Evolutionary conservation across 2,113 vertebrate species (phyloP).

Genomic region (Tylochromis polylepis): DNA sequence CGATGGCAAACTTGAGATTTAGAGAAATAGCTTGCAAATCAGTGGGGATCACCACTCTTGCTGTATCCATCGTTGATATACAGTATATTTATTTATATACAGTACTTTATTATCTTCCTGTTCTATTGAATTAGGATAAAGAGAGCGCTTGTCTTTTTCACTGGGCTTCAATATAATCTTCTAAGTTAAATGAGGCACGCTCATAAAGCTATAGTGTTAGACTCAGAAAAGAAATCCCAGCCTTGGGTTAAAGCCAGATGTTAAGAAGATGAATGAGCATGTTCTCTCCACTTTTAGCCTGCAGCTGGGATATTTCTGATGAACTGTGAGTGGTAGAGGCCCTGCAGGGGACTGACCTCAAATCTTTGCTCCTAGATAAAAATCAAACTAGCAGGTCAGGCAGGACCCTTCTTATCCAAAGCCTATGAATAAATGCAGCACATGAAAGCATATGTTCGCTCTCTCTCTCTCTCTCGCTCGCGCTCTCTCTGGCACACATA

Average conservation of each 20-base stretch:
- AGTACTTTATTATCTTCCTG: neutral
- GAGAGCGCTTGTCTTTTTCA: neutral
- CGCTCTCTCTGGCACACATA: neutral
- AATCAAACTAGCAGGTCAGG: neutral
- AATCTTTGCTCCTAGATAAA: slow-evolving; percentile 8
- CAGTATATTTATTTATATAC: neutral
- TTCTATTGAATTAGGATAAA: neutral
- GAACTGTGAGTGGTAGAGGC: neutral
- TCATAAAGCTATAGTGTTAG: neutral
- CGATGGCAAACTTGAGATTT: neutral
- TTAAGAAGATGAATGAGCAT: neutral
- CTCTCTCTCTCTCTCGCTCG: neutral
- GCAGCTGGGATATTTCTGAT: neutral
- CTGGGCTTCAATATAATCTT: neutral
- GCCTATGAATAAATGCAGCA: slow-evolving; percentile 23
- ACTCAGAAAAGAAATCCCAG: neutral
- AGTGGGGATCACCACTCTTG: neutral
- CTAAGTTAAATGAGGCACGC: neutral
- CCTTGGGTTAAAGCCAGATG: neutral
- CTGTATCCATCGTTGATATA: neutral
- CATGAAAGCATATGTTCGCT: neutral
- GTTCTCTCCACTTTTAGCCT: neutral
- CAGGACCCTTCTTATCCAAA: neutral
- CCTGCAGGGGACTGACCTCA: slow-evolving; percentile 21
- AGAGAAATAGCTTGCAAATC: neutral